These are phyloP conservation scores for Dexiosoma caninum DNA, from an alignment of 2,888 invertebrate species.

Conservation along the genomic window DNA sequence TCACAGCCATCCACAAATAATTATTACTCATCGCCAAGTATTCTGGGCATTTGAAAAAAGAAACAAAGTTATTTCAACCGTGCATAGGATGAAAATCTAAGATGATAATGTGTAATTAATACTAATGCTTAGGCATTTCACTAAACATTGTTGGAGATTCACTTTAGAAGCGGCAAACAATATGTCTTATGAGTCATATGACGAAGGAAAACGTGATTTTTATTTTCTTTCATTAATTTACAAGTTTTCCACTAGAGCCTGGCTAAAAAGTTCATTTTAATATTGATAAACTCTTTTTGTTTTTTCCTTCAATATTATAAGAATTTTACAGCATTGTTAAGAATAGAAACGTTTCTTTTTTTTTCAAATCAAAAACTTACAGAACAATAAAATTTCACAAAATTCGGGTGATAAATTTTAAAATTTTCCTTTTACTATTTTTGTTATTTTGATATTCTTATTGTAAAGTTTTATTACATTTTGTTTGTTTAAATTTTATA, in stretches of 20 bases:
- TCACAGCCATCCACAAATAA: not conserved
- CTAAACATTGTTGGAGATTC: not conserved
- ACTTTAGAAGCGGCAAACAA: not conserved
- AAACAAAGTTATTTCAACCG: not conserved
- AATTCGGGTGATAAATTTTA: not conserved
- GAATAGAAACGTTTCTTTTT: not conserved
- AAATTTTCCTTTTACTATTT: too few species aligned
- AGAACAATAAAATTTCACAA: too few species aligned
- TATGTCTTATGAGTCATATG: conserved; percentile 40
- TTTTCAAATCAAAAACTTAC: not conserved
- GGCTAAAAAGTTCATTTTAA: not conserved
- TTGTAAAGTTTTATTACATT: not conserved
- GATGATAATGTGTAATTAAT: not conserved
- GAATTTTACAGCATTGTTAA: not conserved
- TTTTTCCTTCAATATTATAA: too few species aligned
- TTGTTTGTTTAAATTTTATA: not conserved
- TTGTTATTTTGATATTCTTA: not conserved
- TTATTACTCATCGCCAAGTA: conserved; percentile 25
- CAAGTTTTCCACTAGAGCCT: not conserved
- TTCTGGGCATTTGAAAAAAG: not conserved
- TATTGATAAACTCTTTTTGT: not conserved
- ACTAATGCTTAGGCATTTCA: not conserved
- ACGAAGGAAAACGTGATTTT: conserved; percentile 39
- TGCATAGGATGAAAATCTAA: not conserved
- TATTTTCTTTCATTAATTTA: not conserved